Evolutionary conservation across 1,140 invertebrate genomes (phyloP).

Genomic region (Lasioglossum baleicum): DNA sequence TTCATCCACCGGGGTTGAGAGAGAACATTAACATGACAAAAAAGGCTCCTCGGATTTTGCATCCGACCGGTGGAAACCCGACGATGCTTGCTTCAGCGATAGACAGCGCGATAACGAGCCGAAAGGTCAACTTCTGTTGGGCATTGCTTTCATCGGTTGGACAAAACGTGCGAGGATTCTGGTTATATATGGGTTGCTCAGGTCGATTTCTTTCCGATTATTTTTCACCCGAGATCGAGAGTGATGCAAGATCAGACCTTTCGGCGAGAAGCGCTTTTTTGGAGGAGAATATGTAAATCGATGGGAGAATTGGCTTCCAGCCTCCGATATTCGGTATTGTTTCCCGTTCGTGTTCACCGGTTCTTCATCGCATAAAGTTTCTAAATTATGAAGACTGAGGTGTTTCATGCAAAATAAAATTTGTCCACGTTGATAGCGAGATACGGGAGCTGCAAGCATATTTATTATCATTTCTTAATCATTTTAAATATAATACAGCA

Average conservation of each 20-base stretch:
- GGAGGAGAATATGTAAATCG: not conserved
- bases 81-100: not conserved
- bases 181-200: not conserved
- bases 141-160: not conserved
- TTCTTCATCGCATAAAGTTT: too few relatives aligned
- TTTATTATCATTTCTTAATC: too few relatives aligned
- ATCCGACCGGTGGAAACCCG: not conserved
- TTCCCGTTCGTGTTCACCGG: too few relatives aligned
- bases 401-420: too few relatives aligned
- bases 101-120: not conserved
- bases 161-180: not conserved
- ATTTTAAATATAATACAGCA: too few relatives aligned
- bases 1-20: not conserved
- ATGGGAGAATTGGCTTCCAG: too few relatives aligned
- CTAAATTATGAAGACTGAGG: too few relatives aligned
- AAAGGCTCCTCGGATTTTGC: slow-evolving; percentile 9
- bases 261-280: not conserved
- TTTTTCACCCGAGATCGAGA: not conserved
- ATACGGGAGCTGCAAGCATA: too few relatives aligned
- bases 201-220: not conserved
- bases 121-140: not conserved
- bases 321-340: too few relatives aligned
- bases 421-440: too few relatives aligned
- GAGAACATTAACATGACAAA: slow-evolving; percentile 40
- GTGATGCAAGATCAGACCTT: not conserved